Percentiles rank a stretch among this genome's conserved stretches.
phyloP scores from a whole-genome alignment of 53 echinoderm and acorn worm species.

The Antedon mediterranea region DNA sequence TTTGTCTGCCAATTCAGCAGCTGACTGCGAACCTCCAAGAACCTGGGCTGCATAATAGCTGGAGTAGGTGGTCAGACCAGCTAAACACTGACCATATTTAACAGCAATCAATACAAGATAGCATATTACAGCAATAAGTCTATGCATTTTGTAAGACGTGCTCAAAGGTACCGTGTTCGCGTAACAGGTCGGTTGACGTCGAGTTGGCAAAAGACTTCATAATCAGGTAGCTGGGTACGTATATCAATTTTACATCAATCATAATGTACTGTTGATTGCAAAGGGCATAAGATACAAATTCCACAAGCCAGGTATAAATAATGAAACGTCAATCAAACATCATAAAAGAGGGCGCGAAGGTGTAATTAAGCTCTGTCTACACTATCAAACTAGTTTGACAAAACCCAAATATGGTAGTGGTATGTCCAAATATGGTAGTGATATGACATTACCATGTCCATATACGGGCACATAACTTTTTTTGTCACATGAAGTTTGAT shows the following conservation, averaged over 20 bases:
- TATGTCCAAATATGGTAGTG: too few relatives aligned
- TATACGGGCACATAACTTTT: too few relatives aligned
- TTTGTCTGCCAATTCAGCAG: slow-evolving; percentile 37
- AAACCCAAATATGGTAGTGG: too few relatives aligned
- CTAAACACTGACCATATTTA: neutral
- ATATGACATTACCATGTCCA: too few relatives aligned
- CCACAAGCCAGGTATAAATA: neutral
- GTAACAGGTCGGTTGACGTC: neutral
- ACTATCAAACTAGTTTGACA: too few relatives aligned
- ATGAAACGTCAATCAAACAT: neutral
- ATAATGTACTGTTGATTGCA: neutral
- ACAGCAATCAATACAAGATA: neutral
- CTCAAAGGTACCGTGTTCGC: neutral
- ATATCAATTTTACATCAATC: neutral
- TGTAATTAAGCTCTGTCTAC: too few relatives aligned
- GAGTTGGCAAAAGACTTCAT: neutral
- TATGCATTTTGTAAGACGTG: neutral
- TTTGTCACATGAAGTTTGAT: too few relatives aligned
- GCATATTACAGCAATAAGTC: neutral
- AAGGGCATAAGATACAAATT: neutral
- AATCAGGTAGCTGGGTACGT: neutral
- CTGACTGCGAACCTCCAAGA: slow-evolving; percentile 29
- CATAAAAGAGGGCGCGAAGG: too few relatives aligned
- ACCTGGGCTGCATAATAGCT: slow-evolving; percentile 38
- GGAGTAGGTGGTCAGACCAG: neutral